Conservation (phyloP, 2,888 invertebrate species). For the Eudemis profundana region DNA sequence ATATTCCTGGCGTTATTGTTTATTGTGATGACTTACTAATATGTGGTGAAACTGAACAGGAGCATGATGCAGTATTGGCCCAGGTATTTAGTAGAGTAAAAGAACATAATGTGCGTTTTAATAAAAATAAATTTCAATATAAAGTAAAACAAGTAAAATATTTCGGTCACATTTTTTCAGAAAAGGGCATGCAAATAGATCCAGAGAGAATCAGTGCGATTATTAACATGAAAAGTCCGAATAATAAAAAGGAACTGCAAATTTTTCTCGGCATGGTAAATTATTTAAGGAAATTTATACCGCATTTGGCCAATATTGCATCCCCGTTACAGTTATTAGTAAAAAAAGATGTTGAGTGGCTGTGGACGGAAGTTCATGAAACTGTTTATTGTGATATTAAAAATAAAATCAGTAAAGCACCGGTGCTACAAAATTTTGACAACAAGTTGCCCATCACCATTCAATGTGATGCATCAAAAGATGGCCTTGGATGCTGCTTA, state of each 20-base stretch:
- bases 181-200: constrained; percentile 44
- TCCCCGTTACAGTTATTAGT: constrained; percentile 35
- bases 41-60: constrained; percentile 44
- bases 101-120: too few species aligned
- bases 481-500: too few species aligned
- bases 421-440: constrained; percentile 35
- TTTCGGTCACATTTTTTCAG: constrained; percentile 41
- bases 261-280: constrained; percentile 46
- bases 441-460: constrained; percentile 18
- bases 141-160: constrained; percentile 45
- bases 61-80: constrained; percentile 46
- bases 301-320: constrained; percentile 41
- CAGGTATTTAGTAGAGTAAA: constrained; percentile 39
- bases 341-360: constrained; percentile 46
- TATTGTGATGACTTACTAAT: constrained; percentile 60
- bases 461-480: constrained; percentile 39
- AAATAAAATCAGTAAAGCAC: constrained; percentile 19
- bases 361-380: constrained; percentile 34
- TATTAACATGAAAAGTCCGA: too few species aligned
- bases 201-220: too few species aligned
- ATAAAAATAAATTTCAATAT: too few species aligned
- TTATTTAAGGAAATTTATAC: too few species aligned
- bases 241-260: constrained; percentile 46
- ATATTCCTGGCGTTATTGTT: too few species aligned
- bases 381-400: constrained; percentile 40